A percentile compares a stretch with the other conserved stretches of the same genome.
phyloP scores from a whole-genome alignment of 2,113 vertebrate species.

The Sylvilagus bachmani region DNA sequence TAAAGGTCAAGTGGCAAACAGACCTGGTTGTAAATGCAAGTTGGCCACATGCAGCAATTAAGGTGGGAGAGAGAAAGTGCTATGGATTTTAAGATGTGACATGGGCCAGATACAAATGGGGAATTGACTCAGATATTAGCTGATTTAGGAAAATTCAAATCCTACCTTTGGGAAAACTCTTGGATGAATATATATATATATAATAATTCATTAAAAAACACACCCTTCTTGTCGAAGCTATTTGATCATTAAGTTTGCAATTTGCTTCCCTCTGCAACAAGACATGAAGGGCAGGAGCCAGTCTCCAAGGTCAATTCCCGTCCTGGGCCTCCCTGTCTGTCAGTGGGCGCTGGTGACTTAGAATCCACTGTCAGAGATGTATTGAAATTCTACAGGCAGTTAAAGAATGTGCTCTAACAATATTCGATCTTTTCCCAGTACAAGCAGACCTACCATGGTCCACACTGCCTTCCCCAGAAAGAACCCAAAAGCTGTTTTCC shows the following conservation, averaged over 20 bases:
- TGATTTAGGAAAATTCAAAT: conserved; percentile 65
- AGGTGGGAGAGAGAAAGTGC: not conserved
- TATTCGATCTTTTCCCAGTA: not conserved
- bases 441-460: not conserved
- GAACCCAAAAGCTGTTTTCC: not conserved
- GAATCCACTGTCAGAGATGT: not conserved
- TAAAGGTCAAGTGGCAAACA: conserved; percentile 72
- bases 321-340: not conserved
- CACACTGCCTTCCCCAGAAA: not conserved
- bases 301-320: not conserved
- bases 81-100: conserved; percentile 59
- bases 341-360: not conserved
- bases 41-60: conserved; percentile 14
- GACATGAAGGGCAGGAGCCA: not conserved
- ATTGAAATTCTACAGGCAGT: conserved; percentile 47
- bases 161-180: conserved; percentile 49
- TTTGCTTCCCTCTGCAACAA: not conserved
- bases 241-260: conserved; percentile 28
- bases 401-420: conserved; percentile 31
- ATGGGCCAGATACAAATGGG: conserved; percentile 24
- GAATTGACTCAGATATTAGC: conserved; percentile 32
- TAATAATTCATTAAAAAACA: conserved; percentile 34
- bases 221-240: not conserved
- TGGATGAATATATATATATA: conserved; percentile 38
- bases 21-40: conserved; percentile 67